Base-by-base conservation (phyloP, 1,140 invertebrate genomes). In the Lasioglossum baleicum region DNA sequence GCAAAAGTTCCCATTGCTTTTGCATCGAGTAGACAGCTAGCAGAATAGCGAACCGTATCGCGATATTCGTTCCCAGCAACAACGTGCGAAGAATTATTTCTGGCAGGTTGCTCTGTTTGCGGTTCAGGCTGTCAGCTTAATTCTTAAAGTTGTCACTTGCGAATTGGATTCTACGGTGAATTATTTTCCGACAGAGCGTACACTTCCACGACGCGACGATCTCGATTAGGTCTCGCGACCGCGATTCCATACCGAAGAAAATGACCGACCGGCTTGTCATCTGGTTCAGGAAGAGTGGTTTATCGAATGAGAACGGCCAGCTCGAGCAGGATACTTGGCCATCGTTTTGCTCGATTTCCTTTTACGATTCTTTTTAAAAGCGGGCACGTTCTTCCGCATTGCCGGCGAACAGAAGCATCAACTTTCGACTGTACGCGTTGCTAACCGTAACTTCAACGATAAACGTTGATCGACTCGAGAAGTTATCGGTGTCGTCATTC, bases 241-340 rank as follows among this genome's bases (percentile, higher is more conserved):
- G 51, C 61, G 83, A 90, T 90, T 88, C 85, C 78, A 72, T 78
- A 40, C 78, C 77, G 66, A 60, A 26, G 68, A 72, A 82, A 78
- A 78, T 81, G 51, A 2, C 40, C 44, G 77, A 72, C 63, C 68
- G 65, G 56, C 68, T 78, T 42, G 80, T 72, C 75, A 64, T 72
- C 15, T 58, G 40, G 75, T 66, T 81, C 75, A 72, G 73, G 79
- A 80, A 80, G 79, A 80, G 78, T 80, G 73, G 75, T 80, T 40
- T 17, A 40, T 74, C 66, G 72, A 75, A 68, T 42, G 71, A 63
- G 56, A 74, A 80, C 73, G 17, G 26, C 2, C 44, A 26, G 20
- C 60, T 20, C 63, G 65, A 75, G 72, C 65, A 80, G 78, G 64
- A 80, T 68, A 80, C 79, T 76, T 75, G 65, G 58, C 7, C 58